A percentile compares a stretch with the other conserved stretches of the same genome.
These are phyloP conservation scores for Phallusia fumigata DNA, from an alignment of 23 tunicate genomes.

Conservation along the genomic window DNA sequence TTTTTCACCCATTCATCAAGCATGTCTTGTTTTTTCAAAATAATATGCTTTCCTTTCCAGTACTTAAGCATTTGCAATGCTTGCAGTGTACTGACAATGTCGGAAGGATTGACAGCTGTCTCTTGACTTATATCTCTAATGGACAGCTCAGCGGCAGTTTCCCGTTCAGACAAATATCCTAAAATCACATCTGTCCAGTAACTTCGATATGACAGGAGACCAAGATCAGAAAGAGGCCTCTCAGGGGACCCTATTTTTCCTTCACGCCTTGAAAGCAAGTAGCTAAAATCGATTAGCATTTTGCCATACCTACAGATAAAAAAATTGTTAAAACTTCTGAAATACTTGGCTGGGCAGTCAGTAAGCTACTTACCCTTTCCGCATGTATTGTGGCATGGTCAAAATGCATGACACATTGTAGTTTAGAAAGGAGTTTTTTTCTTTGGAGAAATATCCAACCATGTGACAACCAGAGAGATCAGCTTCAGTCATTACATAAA, in stretches of 20 bases:
- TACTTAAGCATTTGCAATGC: conserved; percentile 92
- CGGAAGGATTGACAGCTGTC: conserved; percentile 85
- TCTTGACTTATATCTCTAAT: conserved; percentile 88
- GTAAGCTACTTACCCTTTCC: conserved; percentile 72
- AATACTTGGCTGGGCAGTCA: not conserved
- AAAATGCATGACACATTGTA: conserved; percentile 97
- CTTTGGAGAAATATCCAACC: conserved; percentile 98
- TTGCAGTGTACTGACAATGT: conserved; percentile 89
- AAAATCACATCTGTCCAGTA: conserved; percentile 96
- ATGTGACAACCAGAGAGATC: conserved; percentile 86
- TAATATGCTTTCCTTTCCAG: conserved; percentile 97
- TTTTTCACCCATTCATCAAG: conserved; percentile 67
- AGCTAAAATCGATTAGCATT: conserved; percentile 94
- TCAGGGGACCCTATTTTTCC: conserved; percentile 97
- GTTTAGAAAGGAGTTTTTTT: conserved; percentile 89
- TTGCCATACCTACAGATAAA: conserved; percentile 57
- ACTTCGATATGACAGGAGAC: conserved; percentile 80
- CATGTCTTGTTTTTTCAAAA: conserved; percentile 74
- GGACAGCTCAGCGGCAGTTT: conserved; percentile 53
- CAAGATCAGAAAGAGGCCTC: conserved; percentile 89
- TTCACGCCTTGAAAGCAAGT: conserved; percentile 71
- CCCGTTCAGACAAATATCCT: conserved; percentile 50
- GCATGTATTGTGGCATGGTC: conserved; percentile 89
- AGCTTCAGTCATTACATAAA: conserved; percentile 96
- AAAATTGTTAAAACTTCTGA: too few relatives aligned